Percentiles rank a stretch among this genome's conserved stretches.
Evolutionary conservation across 2,888 invertebrate genomes (phyloP).

Genomic region (Drosophila niveifrons): DNA sequence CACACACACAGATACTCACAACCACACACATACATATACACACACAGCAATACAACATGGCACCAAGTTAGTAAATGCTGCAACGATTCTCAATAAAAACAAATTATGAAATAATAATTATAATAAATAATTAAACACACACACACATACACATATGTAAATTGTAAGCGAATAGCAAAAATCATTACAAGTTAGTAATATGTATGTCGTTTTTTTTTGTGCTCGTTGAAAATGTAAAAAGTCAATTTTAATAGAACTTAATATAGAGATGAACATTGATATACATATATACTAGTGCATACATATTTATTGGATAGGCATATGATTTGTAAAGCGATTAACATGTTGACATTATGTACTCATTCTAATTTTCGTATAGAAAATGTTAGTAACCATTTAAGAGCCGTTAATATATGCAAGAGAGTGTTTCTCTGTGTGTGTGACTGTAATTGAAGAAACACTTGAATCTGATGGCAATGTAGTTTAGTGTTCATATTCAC

Average conservation of each 20-base stretch:
- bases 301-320: slow-evolving; percentile 28
- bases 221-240: slow-evolving; percentile 62
- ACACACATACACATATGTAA: slow-evolving; percentile 30
- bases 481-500: slow-evolving; percentile 9
- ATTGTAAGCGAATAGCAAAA: slow-evolving; percentile 21
- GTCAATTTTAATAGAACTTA: slow-evolving; percentile 68
- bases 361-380: slow-evolving; percentile 57
- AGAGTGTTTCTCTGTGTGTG: background rate
- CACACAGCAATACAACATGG: slow-evolving; percentile 19
- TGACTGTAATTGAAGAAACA: background rate
- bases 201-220: slow-evolving; percentile 11
- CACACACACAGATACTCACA: slow-evolving; percentile 12
- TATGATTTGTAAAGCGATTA: slow-evolving; percentile 31
- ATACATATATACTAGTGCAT: background rate
- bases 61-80: slow-evolving; percentile 53
- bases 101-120: slow-evolving; percentile 30
- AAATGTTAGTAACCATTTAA: slow-evolving; percentile 65
- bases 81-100: slow-evolving; percentile 65
- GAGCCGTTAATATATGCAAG: slow-evolving; percentile 31
- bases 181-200: slow-evolving; percentile 12
- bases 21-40: slow-evolving; percentile 8
- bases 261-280: slow-evolving; percentile 28
- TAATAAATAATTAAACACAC: slow-evolving; percentile 21
- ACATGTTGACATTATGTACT: slow-evolving; percentile 63
- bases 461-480: slow-evolving; percentile 7